Evolutionary conservation across 1,140 invertebrate genomes (phyloP).

Genomic region (Drosophila setifemur): DNA sequence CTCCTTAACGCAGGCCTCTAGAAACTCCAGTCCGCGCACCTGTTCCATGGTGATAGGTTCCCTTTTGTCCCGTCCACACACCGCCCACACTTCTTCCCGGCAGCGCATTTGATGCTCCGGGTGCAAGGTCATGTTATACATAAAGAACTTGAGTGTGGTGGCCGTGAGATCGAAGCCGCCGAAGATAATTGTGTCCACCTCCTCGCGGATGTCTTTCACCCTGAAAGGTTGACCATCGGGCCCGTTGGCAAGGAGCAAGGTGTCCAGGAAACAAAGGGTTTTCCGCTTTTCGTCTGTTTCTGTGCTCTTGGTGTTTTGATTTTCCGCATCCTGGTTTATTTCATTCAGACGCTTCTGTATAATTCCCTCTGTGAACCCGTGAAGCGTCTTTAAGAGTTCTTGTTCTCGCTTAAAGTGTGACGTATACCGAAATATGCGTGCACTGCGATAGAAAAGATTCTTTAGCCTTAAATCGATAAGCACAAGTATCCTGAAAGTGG

Average conservation of each 20-base stretch:
- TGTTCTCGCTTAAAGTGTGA: constrained; percentile 19
- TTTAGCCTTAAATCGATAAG: constrained; percentile 46
- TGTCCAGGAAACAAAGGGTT: constrained; percentile 85
- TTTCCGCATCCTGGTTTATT: constrained; percentile 29
- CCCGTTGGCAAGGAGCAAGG: constrained; percentile 85
- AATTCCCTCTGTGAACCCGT: constrained; percentile 55
- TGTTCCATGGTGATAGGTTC: constrained; percentile 83
- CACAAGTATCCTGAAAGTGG: constrained; percentile 41
- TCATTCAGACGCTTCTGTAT: constrained; percentile 42
- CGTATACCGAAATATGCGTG: constrained; percentile 16
- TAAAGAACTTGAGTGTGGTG: constrained; percentile 50
- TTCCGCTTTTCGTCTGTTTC: neutral
- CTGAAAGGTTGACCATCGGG: constrained; percentile 83
- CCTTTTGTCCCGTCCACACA: constrained; percentile 83
- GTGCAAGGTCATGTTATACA: constrained; percentile 69
- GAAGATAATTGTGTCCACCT: constrained; percentile 88
- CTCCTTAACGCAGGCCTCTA: constrained; percentile 86
- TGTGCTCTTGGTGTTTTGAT: constrained; percentile 10
- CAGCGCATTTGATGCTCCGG: constrained; percentile 83
- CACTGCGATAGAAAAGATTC: constrained; percentile 43
- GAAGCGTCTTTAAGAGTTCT: constrained; percentile 21
- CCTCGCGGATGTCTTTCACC: constrained; percentile 86
- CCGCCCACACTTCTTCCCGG: constrained; percentile 85
- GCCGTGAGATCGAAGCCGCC: constrained; percentile 82
- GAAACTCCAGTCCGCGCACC: constrained; percentile 84